Percentiles rank a stretch among this genome's conserved stretches.
Evolutionary conservation across 2,888 invertebrate genomes (phyloP).

Genomic region (Physocephala rufipes): DNA sequence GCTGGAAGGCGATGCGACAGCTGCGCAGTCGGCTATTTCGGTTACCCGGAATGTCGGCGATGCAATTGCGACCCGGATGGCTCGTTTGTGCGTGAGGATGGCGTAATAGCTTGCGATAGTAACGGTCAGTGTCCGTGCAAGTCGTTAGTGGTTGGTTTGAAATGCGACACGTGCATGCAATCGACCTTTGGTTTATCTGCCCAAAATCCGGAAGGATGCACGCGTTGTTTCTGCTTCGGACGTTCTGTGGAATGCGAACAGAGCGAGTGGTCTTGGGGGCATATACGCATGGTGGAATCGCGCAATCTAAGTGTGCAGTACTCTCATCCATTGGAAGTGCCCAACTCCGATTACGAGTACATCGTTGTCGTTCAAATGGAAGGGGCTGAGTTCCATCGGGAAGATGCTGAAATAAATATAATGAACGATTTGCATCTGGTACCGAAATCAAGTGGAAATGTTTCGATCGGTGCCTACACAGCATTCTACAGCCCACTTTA

Average conservation of each 20-base stretch:
- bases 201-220: constrained; percentile 87
- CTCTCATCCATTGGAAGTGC: constrained; percentile 54
- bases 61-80: constrained; percentile 86
- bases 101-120: constrained; percentile 76
- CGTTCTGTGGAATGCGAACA: constrained; percentile 82
- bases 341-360: constrained; percentile 61
- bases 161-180: constrained; percentile 83
- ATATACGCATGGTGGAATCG: constrained; percentile 73
- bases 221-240: constrained; percentile 96
- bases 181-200: constrained; percentile 87
- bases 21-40: constrained; percentile 88
- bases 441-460: constrained; percentile 69
- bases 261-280: constrained; percentile 84
- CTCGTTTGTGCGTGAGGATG: constrained; percentile 69
- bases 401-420: constrained; percentile 67
- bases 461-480: constrained; percentile 63
- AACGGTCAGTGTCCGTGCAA: constrained; percentile 90
- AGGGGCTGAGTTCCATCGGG: constrained; percentile 59
- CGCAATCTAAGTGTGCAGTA: constrained; percentile 67
- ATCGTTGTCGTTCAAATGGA: constrained; percentile 64
- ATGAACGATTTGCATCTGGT: constrained; percentile 73
- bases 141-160: constrained; percentile 83
- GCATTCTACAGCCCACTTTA: constrained; percentile 63
- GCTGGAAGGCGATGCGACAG: constrained; percentile 80
- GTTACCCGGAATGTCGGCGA: constrained; percentile 85